phyloP scores from a whole-genome alignment of 2,113 vertebrate genomes.

The Malurus elegans region DNA sequence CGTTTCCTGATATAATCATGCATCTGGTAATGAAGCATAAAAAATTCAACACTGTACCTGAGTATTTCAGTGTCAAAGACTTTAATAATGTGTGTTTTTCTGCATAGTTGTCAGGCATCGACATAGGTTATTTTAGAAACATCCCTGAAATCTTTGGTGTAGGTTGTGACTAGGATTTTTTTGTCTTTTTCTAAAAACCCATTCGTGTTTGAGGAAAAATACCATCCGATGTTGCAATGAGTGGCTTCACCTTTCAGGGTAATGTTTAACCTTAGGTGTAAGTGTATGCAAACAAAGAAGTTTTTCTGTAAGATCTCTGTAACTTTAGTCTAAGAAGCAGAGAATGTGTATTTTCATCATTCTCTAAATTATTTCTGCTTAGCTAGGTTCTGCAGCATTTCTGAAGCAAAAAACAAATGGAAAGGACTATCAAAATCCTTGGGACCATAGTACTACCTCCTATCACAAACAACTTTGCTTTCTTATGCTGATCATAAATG shows the following conservation, averaged over 20 bases:
- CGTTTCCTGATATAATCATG: not conserved
- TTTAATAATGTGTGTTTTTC: not conserved
- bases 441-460: not conserved
- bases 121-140: not conserved
- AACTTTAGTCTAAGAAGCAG: not conserved
- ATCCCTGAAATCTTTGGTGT: not conserved
- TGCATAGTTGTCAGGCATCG: not conserved
- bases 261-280: constrained; percentile 47
- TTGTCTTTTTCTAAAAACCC: not conserved
- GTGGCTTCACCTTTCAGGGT: constrained; percentile 16
- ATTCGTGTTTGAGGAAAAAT: constrained; percentile 28
- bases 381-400: not conserved
- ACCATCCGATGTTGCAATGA: constrained; percentile 44
- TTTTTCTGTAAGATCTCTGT: not conserved
- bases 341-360: not conserved
- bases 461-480: not conserved
- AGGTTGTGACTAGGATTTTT: not conserved
- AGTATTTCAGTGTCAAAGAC: not conserved
- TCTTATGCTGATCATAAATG: not conserved
- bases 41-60: not conserved
- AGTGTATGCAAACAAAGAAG: not conserved
- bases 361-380: not conserved
- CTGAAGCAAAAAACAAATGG: not conserved
- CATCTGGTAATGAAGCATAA: not conserved
- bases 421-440: not conserved